Base-by-base conservation (phyloP, 2,797 vertebrate genomes). In the Gila robusta region DNA sequence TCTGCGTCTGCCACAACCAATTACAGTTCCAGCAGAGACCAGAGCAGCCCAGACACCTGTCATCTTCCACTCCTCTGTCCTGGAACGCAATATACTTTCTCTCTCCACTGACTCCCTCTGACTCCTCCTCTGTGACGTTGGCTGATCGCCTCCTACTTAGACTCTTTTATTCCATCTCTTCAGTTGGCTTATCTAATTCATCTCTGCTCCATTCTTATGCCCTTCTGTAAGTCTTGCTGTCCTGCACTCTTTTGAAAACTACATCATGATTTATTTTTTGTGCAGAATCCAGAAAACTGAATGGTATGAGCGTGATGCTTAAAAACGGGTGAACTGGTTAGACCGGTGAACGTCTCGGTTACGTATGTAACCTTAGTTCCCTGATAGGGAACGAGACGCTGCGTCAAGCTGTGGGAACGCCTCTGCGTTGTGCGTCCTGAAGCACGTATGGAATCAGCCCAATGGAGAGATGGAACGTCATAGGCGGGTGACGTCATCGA, bases 1-100 rank as follows among this genome's bases (percentile, higher is more conserved):
- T 86, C 89, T 86, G 79, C 72, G 59, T 90, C 88, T 90, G 88
- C 88, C 89, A 91, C 73, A 87, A 89, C 84, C 91, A 91, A 91
- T 92, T 91, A 92, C 89, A 84, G 87, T 77, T 32, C 86, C 77
- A 87, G 82, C 47, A 56, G 67, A 91, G 79, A 87, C 84, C 85
- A 86, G 82, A 74, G 80, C 59, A 76, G 81, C 83, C 73, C 49
- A 91, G 86, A 87, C 89, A 89, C 89, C 88, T 88, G 88, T 89
- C 89, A 90, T 80, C 82, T 64, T 59, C 69, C 49, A 78, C 72
- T 79, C 56, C 76, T 85, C 76, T 81, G 49, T 88, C 78, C 86
- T 77, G 84, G 70, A 64, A 76, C 71, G 66, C 86, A 59, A 62
- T 56, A 83, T 71, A 85, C 87, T 87, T 90, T 72, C 44, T 79